Evolutionary conservation across 23 tunicate genomes (phyloP), one percentile per base, ranked within the genome.

Genomic region (Diplosoma virens): DNA sequence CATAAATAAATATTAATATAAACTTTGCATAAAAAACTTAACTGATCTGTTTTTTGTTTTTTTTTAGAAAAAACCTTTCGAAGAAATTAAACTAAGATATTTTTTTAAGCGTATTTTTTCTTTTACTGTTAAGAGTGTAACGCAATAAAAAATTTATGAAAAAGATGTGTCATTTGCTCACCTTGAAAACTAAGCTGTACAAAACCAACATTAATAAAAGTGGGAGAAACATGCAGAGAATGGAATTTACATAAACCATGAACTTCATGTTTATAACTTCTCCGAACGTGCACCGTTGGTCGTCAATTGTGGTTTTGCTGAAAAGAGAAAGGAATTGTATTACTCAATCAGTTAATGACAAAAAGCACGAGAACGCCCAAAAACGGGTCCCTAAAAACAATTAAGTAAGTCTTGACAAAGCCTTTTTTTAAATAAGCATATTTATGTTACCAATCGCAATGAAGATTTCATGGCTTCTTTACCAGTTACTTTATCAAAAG

Each of bases 181-280:
- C 97, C 86, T 87, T 64, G 41, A 90, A 90, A 16, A 90, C 80
- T 30, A 73, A 52, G 58, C 53, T 28, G 64, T 90, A 90, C 16
- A 90, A 36, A 32, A 79, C 68, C 47, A 88, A 82, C 90, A 90
- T 81, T 33, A 79, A 30, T 24, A 72, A 23, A 14, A 90, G 79
- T 21, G 97, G 97, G 18, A 79, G 66, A 25, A 90, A 59, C 27
- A 82, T 80, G 36, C 97, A 90, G 34, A 47, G 82, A 37, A 90
- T 79, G 75, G 87, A 90, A 30, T 90, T 90, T 52, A 84, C 73
- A 66, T 84, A 90, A n/a, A 90, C 97, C 97, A 90, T 90, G 80
- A 84, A 84, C 21, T 90, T 79, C 90, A 90, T 90, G 81, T 82
- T 84, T 0, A 73, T 81, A 0, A 90, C 71, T 30, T 84, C 59